Evolutionary conservation across 2,888 invertebrate species (phyloP).

Genomic region (Nomada ferruginata): DNA sequence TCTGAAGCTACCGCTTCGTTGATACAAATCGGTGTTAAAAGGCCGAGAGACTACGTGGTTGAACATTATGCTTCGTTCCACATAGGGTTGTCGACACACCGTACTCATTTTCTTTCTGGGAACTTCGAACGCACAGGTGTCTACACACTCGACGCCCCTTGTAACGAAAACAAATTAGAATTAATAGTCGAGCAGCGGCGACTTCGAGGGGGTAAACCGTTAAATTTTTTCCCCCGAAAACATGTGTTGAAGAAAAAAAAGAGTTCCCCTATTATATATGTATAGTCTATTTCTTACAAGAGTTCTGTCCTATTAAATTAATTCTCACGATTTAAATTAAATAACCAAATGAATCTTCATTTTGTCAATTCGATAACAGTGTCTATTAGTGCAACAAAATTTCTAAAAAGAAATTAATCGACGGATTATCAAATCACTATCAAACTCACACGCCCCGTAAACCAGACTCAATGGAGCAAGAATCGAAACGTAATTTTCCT

Average conservation of each 20-base stretch:
- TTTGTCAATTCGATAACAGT: too few species aligned
- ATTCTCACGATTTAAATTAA: too few species aligned
- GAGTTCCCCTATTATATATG: neutral
- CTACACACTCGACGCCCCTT: constrained; percentile 50
- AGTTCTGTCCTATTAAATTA: too few species aligned
- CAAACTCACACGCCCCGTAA: neutral
- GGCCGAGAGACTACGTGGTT: constrained; percentile 12
- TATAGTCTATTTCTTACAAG: too few species aligned
- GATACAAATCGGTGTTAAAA: constrained; percentile 44
- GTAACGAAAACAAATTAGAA: constrained; percentile 69
- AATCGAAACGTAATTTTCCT: neutral
- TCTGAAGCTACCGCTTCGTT: constrained; percentile 43
- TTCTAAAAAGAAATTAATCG: too few species aligned
- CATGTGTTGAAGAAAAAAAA: neutral
- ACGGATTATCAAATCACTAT: neutral
- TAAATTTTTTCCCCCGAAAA: neutral
- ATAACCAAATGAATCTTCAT: too few species aligned
- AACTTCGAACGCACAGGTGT: constrained; percentile 67
- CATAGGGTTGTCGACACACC: constrained; percentile 47
- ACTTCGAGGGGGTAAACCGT: neutral
- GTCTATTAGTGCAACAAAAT: too few species aligned
- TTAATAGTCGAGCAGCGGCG: constrained; percentile 56
- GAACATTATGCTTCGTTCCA: constrained; percentile 42
- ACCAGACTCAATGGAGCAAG: neutral
- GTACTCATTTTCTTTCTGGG: constrained; percentile 54